These are phyloP conservation scores for Sylvia borin DNA, from an alignment of 2,797 vertebrate species.

Conservation along the genomic window DNA sequence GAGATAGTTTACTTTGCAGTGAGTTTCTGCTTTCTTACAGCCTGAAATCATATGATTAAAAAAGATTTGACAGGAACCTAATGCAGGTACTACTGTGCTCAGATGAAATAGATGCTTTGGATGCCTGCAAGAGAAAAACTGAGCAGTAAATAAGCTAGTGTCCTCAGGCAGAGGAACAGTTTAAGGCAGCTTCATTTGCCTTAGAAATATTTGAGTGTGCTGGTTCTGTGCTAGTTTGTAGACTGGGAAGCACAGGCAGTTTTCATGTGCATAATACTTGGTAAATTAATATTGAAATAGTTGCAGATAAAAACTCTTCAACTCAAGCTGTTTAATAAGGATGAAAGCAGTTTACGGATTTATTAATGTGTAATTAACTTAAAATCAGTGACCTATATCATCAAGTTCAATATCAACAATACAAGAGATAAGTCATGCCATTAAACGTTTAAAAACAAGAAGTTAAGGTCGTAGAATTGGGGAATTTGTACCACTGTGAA, in stretches of 20 bases:
- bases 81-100: neutral
- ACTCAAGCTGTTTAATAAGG: neutral
- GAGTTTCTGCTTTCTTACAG: neutral
- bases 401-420: neutral
- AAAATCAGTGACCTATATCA: neutral
- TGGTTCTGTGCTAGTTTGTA: neutral
- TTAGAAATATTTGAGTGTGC: neutral
- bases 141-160: neutral
- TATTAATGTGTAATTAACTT: neutral
- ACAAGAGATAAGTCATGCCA: neutral
- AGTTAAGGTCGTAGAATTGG: neutral
- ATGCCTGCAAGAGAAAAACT: neutral
- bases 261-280: neutral
- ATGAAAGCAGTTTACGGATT: neutral
- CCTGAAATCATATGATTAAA: neutral
- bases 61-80: neutral
- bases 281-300: neutral
- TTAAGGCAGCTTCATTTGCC: neutral
- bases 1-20: neutral
- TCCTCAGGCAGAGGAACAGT: neutral
- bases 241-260: neutral
- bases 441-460: neutral
- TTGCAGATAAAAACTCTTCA: neutral
- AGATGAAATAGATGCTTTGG: neutral
- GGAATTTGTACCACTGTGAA: neutral